Conservation (phyloP, 2,888 invertebrate species). For the Holacanthella duospinosa region DNA sequence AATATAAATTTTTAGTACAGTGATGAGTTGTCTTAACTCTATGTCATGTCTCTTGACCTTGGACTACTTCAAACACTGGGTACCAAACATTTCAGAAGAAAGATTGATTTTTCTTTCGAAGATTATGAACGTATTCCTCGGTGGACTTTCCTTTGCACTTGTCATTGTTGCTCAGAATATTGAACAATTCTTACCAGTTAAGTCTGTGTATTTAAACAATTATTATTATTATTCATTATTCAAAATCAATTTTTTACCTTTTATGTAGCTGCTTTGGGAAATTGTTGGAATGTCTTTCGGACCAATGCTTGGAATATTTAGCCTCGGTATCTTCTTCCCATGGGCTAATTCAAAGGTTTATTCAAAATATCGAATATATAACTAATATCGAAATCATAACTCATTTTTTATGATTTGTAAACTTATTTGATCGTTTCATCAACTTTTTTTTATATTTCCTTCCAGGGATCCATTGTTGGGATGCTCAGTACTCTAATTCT, state of each 20-base stretch:
- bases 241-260: no score
- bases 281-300: neutral
- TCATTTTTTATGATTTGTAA: no score
- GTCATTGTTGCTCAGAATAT: slow-evolving; percentile 26
- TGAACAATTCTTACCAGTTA: slow-evolving; percentile 6
- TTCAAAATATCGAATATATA: no score
- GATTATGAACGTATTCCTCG: slow-evolving; percentile 18
- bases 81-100: slow-evolving; percentile 17
- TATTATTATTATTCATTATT: neutral
- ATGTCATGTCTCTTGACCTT: slow-evolving; percentile 20
- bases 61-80: slow-evolving; percentile 20
- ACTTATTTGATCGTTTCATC: no score
- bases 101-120: slow-evolving; percentile 17
- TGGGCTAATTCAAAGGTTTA: slow-evolving; percentile 58
- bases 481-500: neutral
- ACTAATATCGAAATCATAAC: no score
- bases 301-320: slow-evolving; percentile 15
- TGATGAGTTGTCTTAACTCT: slow-evolving; percentile 23
- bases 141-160: slow-evolving; percentile 18
- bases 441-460: neutral
- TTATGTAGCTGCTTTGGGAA: neutral
- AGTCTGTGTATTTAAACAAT: neutral
- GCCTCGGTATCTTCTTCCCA: slow-evolving; percentile 75
- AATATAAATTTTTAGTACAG: slow-evolving; percentile 16
- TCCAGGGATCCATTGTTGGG: neutral